A percentile compares a stretch with the other conserved stretches of the same genome.
Conservation (phyloP, 2,113 vertebrate genomes). For the Istiophorus platypterus region DNA sequence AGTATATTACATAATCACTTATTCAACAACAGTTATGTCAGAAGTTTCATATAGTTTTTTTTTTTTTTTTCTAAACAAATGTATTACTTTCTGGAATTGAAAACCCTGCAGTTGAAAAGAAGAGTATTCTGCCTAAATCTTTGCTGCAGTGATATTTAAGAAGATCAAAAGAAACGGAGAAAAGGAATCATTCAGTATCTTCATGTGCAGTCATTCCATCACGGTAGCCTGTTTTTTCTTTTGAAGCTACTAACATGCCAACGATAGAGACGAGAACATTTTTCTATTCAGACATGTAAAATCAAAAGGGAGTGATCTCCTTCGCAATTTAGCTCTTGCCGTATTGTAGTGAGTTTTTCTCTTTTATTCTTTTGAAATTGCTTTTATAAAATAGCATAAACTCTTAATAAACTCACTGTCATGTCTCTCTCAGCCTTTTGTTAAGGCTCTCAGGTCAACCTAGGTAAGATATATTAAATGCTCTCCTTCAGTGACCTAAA, state of each 20-base stretch:
- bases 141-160: neutral
- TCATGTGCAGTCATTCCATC: neutral
- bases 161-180: neutral
- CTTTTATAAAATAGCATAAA: neutral
- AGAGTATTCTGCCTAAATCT: neutral
- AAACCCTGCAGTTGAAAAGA: neutral
- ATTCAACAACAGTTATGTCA: neutral
- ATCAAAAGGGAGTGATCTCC: neutral
- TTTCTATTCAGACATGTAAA: neutral
- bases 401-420: neutral
- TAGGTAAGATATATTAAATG: neutral
- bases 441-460: conserved; percentile 5
- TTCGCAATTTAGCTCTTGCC: neutral
- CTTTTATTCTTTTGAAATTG: neutral
- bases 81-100: neutral
- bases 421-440: neutral
- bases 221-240: neutral
- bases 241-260: neutral
- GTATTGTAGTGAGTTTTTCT: neutral
- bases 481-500: neutral
- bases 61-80: neutral
- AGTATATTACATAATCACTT: neutral
- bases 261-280: neutral
- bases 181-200: neutral
- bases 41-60: neutral